Conservation (phyloP, 2,113 vertebrate genomes). For the Pachyramphus minor region DNA sequence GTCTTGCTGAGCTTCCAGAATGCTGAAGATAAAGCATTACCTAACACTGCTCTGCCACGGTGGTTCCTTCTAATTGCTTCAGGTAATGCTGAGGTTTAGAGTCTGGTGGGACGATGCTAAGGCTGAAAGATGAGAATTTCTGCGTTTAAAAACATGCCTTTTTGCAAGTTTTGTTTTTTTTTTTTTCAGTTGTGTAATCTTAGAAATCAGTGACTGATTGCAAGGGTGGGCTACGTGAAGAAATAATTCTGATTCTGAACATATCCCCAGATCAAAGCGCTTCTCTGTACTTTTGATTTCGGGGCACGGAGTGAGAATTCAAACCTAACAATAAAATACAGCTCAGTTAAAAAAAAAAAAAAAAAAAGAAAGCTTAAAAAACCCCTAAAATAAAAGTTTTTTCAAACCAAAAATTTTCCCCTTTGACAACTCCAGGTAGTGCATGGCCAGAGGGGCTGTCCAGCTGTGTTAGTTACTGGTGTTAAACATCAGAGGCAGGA, state of each 20-base stretch:
- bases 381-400: not conserved
- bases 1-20: conserved; percentile 57
- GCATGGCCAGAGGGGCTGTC: not conserved
- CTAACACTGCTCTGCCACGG: conserved; percentile 15
- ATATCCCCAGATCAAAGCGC: not conserved
- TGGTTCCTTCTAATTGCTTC: conserved; percentile 39
- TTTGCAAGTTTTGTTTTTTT: not conserved
- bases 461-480: not conserved
- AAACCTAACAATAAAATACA: not conserved
- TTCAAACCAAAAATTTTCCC: not conserved
- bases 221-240: not conserved
- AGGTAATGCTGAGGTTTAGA: conserved; percentile 43
- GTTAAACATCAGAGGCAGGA: not conserved
- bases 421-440: not conserved
- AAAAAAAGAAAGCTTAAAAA: not conserved
- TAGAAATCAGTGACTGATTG: not conserved
- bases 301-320: not conserved
- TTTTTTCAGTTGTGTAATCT: not conserved
- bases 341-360: not conserved
- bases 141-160: not conserved
- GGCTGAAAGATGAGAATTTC: not conserved
- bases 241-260: not conserved
- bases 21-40: conserved; percentile 42
- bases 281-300: not conserved
- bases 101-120: not conserved